Percentiles rank a stretch among this genome's conserved stretches.
These are phyloP conservation scores for Ormyrus pomaceus DNA, from an alignment of 2,888 invertebrate genomes.

Conservation along the genomic window DNA sequence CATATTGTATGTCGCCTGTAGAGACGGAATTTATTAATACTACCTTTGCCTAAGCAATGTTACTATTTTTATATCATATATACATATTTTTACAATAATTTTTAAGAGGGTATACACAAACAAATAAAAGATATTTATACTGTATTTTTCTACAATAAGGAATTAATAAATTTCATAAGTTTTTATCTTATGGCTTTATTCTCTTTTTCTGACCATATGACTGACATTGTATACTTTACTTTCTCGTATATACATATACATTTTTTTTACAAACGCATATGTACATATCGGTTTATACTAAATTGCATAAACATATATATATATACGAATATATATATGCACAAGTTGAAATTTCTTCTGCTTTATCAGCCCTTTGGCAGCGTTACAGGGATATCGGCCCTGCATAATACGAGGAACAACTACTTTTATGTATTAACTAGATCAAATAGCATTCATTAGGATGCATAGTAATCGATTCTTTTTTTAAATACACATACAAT, in stretches of 20 bases:
- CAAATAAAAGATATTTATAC: slow-evolving; percentile 51
- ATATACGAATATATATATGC: slow-evolving; percentile 31
- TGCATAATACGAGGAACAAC: slow-evolving; percentile 64
- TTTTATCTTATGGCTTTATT: slow-evolving; percentile 66
- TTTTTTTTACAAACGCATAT: slow-evolving; percentile 59
- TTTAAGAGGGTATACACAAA: too few species aligned
- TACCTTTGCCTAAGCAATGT: too few species aligned
- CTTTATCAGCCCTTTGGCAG: slow-evolving; percentile 69
- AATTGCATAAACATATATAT: slow-evolving; percentile 50
- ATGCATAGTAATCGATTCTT: slow-evolving; percentile 56
- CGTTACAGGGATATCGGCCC: slow-evolving; percentile 62
- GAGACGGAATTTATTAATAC: too few species aligned
- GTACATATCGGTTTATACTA: slow-evolving; percentile 59
- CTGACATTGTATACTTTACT: slow-evolving; percentile 65
- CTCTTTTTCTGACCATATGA: slow-evolving; percentile 64
- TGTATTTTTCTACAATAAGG: slow-evolving; percentile 64
- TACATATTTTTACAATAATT: too few species aligned
- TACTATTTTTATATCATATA: too few species aligned
- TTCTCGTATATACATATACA: slow-evolving; percentile 60
- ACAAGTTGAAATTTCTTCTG: slow-evolving; percentile 47
- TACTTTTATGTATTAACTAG: slow-evolving; percentile 60
- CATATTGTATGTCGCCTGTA: too few species aligned
- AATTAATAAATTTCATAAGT: slow-evolving; percentile 67
- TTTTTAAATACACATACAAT: slow-evolving; percentile 60
- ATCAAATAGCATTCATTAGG: slow-evolving; percentile 60